phyloP scores from a whole-genome alignment of 2,888 invertebrate species.

The Chorisops tibialis region DNA sequence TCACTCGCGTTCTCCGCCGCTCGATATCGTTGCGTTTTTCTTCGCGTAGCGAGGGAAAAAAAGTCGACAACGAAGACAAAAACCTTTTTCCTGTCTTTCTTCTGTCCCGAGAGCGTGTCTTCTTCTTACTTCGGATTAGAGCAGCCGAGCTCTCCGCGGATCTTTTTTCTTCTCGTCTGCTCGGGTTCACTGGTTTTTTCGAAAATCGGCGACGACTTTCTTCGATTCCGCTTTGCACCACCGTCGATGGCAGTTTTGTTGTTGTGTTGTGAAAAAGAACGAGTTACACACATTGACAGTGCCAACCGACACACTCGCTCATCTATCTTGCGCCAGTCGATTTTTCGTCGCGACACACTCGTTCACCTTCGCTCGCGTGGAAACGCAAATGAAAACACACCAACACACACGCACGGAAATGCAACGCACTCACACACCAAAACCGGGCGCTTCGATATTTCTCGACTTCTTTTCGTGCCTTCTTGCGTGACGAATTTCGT shows the following conservation, averaged over 20 bases:
- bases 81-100: constrained; percentile 2
- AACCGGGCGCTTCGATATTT: neutral
- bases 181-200: constrained; percentile 5
- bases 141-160: too few relatives aligned
- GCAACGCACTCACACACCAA: neutral
- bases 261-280: constrained; percentile 12
- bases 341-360: constrained; percentile 13
- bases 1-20: neutral
- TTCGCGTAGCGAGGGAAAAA: too few relatives aligned
- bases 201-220: constrained; percentile 19
- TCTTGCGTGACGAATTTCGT: neutral
- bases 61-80: neutral
- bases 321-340: too few relatives aligned
- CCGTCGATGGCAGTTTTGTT: constrained; percentile 17
- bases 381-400: neutral
- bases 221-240: constrained; percentile 3
- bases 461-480: neutral
- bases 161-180: constrained; percentile 5
- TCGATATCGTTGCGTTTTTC: neutral
- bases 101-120: neutral
- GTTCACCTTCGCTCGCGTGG: constrained; percentile 29
- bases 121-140: neutral
- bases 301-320: neutral
- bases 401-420: constrained; percentile 5
- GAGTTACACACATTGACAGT: neutral